A percentile compares a stretch with the other conserved stretches of the same genome.
These are phyloP conservation scores for Loripinus fragilis DNA, from an alignment of 2,888 invertebrate species.

Conservation along the genomic window DNA sequence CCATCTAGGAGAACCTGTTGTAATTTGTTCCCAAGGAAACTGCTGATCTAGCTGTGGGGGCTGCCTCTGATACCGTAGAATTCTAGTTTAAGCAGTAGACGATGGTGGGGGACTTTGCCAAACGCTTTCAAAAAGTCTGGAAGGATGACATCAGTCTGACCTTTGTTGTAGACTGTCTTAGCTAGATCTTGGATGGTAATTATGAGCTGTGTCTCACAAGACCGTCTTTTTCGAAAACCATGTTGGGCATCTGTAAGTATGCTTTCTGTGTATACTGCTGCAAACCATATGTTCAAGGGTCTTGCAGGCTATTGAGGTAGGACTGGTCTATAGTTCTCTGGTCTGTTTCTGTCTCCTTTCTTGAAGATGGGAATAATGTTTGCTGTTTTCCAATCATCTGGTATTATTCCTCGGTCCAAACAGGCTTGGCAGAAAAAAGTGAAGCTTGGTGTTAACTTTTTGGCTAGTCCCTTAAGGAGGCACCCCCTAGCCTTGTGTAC, in stretches of 20 bases:
- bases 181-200: conserved; percentile 25
- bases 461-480: background rate
- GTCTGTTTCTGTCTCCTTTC: conserved; percentile 18
- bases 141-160: conserved; percentile 23
- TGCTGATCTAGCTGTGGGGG: conserved; percentile 13
- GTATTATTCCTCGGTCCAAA: background rate
- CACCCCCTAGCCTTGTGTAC: background rate
- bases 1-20: conserved; percentile 26
- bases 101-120: conserved; percentile 21
- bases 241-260: conserved; percentile 15
- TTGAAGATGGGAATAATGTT: conserved; percentile 12
- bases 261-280: background rate
- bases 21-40: conserved; percentile 9
- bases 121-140: conserved; percentile 30
- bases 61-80: conserved; percentile 26
- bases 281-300: conserved; percentile 4
- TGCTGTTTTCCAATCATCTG: conserved; percentile 5
- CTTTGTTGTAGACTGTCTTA: background rate
- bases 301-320: conserved; percentile 1
- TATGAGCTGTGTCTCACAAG: conserved; percentile 7
- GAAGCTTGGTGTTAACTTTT: background rate
- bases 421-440: background rate
- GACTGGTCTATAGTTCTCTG: conserved; percentile 13
- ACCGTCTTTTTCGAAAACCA: conserved; percentile 4
- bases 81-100: conserved; percentile 14